Conservation (phyloP, 1,140 invertebrate genomes). For the Penaeus chinensis region DNA sequence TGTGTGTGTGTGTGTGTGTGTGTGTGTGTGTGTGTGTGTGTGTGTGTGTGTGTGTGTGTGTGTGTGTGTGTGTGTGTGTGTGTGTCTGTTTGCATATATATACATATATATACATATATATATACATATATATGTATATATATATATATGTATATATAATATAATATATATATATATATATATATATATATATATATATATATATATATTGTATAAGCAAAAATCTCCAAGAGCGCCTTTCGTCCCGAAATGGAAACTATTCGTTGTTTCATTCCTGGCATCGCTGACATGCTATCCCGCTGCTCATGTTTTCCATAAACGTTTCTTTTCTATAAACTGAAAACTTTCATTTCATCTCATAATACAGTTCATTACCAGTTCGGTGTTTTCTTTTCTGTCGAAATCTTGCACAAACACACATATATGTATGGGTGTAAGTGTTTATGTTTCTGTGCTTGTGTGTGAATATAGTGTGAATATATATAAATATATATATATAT, state of each 20-base stretch:
- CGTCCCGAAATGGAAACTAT: not conserved
- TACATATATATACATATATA: not conserved
- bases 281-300: not conserved
- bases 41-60: not conserved
- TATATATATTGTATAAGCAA: constrained; percentile 4
- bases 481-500: not conserved
- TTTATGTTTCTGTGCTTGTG: too few species aligned
- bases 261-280: not conserved
- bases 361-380: too few species aligned
- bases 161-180: constrained; percentile 18
- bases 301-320: not conserved
- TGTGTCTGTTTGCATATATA: not conserved
- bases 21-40: not conserved
- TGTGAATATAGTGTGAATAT: not conserved
- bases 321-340: not conserved
- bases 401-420: too few species aligned
- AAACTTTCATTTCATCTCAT: not conserved
- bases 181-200: constrained; percentile 26
- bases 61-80: not conserved
- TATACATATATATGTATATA: not conserved
- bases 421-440: too few species aligned
- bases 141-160: constrained; percentile 7
- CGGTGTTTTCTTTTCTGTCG: too few species aligned
- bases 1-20: too few species aligned
- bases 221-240: not conserved